A percentile compares a stretch with the other conserved stretches of the same genome.
Conservation (phyloP, 2,113 vertebrate genomes). For the Eupsittula cactorum region DNA sequence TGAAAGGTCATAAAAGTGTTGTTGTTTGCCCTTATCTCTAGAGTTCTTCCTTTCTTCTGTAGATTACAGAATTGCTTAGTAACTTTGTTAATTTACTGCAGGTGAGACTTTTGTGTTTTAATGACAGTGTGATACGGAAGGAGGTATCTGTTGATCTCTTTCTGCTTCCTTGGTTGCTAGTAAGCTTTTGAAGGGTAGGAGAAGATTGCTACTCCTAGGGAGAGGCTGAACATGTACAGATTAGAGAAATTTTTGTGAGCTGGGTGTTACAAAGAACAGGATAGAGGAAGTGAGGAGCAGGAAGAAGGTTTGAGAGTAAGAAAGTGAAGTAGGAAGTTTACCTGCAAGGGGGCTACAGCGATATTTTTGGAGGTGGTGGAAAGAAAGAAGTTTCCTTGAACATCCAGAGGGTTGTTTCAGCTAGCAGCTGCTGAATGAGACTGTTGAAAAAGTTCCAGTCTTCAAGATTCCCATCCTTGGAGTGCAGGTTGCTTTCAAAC, state of each 20-base stretch:
- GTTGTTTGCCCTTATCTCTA: background rate
- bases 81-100: background rate
- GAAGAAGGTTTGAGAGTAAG: background rate
- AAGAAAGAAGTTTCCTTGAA: background rate
- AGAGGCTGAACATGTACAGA: background rate
- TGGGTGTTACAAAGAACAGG: accelerated
- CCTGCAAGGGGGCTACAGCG: accelerated
- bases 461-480: accelerated
- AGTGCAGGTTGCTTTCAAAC: background rate
- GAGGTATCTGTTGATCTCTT: background rate
- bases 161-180: accelerated
- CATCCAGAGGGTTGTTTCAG: background rate
- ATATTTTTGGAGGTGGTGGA: background rate
- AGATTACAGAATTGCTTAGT: background rate
- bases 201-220: background rate
- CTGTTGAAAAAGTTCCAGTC: background rate
- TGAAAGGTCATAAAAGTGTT: background rate
- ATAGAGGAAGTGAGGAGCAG: accelerated
- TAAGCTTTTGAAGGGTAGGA: background rate
- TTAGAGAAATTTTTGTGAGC: background rate
- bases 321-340: accelerated
- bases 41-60: background rate
- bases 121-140: background rate
- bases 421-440: background rate
- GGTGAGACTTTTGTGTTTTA: background rate